Conservation (phyloP, 2,113 vertebrate genomes). For the Panthera uncia region DNA sequence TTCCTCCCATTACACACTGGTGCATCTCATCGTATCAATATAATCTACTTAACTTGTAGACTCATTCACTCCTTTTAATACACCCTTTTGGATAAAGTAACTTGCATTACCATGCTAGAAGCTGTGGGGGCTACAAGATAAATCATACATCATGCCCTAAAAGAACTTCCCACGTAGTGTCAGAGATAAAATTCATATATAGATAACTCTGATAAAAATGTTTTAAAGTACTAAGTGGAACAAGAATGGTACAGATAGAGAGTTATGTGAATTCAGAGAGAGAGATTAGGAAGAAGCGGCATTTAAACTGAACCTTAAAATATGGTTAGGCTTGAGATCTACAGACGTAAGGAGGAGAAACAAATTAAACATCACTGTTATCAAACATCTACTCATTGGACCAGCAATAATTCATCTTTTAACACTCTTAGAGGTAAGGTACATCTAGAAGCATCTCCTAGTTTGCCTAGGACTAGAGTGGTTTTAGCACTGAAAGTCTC, state of each 20-base stretch:
- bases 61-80: neutral
- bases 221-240: slow-evolving; percentile 24
- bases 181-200: slow-evolving; percentile 20
- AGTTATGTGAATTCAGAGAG: neutral
- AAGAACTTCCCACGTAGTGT: slow-evolving; percentile 17
- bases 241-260: slow-evolving; percentile 31
- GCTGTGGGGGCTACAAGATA: slow-evolving; percentile 22
- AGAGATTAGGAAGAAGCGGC: neutral
- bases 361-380: neutral
- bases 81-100: slow-evolving; percentile 18
- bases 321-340: neutral
- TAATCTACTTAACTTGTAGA: slow-evolving; percentile 1
- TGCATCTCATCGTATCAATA: neutral
- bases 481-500: neutral
- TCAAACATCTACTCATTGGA: neutral
- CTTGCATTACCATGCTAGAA: neutral
- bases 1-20: neutral
- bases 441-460: neutral
- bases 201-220: neutral
- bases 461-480: neutral
- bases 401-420: neutral
- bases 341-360: neutral
- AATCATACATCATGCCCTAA: neutral
- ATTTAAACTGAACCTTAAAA: slow-evolving; percentile 27
- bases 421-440: neutral